Conservation (phyloP, 2,888 invertebrate genomes). For the Heliconius hortense region DNA sequence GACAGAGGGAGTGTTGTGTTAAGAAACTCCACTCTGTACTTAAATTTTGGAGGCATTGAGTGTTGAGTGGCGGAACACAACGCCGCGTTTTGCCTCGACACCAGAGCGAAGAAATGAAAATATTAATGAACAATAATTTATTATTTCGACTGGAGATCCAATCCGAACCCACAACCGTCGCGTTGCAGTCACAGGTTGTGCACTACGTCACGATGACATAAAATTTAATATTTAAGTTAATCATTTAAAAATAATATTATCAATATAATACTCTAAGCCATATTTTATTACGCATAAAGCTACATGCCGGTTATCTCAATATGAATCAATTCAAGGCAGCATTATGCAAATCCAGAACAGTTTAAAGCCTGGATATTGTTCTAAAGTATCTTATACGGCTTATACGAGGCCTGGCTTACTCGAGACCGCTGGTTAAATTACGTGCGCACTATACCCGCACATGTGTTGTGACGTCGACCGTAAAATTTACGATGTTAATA, state of each 20-base stretch:
- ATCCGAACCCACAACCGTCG: no score
- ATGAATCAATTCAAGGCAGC: constrained; percentile 38
- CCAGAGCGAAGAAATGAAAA: neutral
- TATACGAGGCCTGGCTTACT: constrained; percentile 30
- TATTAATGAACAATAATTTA: neutral
- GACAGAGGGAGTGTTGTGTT: no score
- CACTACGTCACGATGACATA: no score
- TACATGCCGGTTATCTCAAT: constrained; percentile 21
- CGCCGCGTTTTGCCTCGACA: no score
- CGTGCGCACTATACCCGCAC: constrained; percentile 69
- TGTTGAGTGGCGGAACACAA: no score
- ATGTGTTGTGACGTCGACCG: constrained; percentile 66
- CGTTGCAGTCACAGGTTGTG: no score
- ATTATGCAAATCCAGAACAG: constrained; percentile 40
- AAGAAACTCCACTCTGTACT: no score
- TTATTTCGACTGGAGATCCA: no score
- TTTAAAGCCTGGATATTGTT: constrained; percentile 41
- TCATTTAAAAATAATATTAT: no score
- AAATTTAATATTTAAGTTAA: no score
- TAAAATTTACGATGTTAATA: constrained; percentile 80
- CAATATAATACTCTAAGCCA: neutral
- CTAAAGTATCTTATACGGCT: constrained; percentile 34
- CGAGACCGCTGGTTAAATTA: constrained; percentile 49
- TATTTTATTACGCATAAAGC: neutral
- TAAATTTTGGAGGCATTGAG: no score